Evolutionary conservation across 2,113 vertebrate species (phyloP), one percentile per base, ranked within the genome.

Genomic region (Suncus etruscus): DNA sequence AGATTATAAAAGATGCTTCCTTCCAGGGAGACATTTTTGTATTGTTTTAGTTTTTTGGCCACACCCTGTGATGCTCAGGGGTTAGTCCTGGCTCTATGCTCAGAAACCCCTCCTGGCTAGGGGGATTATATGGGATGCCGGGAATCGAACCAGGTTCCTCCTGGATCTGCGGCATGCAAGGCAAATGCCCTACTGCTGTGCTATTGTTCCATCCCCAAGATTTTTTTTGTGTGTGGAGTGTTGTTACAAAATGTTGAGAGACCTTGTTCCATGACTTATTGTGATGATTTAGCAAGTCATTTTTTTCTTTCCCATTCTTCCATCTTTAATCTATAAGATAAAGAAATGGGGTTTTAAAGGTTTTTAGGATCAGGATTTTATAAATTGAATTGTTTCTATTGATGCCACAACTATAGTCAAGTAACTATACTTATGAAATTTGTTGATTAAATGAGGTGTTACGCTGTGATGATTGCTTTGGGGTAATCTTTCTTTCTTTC

Each of bases 401-500:
- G 48, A 20, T 39, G n/a, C 0, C n/a, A 65, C 22, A 89, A 76
- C 66, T 29, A 50, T 2, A 20, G 29, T 73, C 88, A 80, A 8
- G 89, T 70, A 91, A 86, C 63, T 93, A 25, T 86, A 10, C 2
- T 66, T 51, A 63, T 45, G 78, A 9, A 16, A 81, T 89, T 61
- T 88, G 77, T 81, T 66, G 77, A 29, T 25, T 89, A 66, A 68
- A 88, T 79, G 39, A 78, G 91, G 74, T 84, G 75, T 89, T 91
- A 94, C 83, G 94, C 70, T 63, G n/a, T 50, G 6, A 91, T 54
- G 31, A 27, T 51, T 90, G 73, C 70, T 76, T 95, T 96, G 95
- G 95, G 89, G 27, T 51, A 31, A 81, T 95, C 86, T 75, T 61
- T 61, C 15, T 22, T 61, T 15, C 18, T 54, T 54, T 61, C 18